Percentiles rank a stretch among this genome's conserved stretches.
phyloP scores from a whole-genome alignment of 2,113 vertebrate genomes.

The Paralichthys olivaceus region DNA sequence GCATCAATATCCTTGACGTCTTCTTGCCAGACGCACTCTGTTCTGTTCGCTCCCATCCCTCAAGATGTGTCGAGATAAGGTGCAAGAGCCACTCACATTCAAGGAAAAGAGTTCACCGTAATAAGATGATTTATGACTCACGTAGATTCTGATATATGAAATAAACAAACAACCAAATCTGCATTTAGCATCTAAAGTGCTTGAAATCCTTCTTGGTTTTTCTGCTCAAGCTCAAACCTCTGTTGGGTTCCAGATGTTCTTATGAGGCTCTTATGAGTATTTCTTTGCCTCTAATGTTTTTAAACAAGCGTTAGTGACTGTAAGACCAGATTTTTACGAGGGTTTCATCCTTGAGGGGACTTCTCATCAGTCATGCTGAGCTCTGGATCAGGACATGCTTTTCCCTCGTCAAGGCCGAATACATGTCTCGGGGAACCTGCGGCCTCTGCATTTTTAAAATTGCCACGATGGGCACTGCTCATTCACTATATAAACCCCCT shows the following conservation, averaged over 20 bases:
- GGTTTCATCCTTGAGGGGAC: constrained; percentile 69
- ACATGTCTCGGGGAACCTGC: constrained; percentile 28
- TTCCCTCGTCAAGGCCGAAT: constrained; percentile 76
- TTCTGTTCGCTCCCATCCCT: constrained; percentile 53
- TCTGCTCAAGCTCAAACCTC: not conserved
- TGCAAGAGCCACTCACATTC: constrained; percentile 6
- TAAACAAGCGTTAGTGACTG: constrained; percentile 38
- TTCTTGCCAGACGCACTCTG: constrained; percentile 13
- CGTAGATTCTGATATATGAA: too few relatives aligned
- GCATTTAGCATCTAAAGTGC: too few relatives aligned
- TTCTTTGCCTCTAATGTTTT: not conserved
- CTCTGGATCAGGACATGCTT: constrained; percentile 78
- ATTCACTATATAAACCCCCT: constrained; percentile 71
- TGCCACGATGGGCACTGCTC: not conserved
- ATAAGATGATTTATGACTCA: not conserved
- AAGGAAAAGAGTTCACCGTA: constrained; percentile 32
- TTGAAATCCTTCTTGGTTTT: not conserved
- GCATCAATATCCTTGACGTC: constrained; percentile 58
- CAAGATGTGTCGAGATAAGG: constrained; percentile 56
- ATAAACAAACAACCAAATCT: too few relatives aligned
- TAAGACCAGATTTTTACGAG: constrained; percentile 41
- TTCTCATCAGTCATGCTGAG: constrained; percentile 26
- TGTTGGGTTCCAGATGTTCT: not conserved
- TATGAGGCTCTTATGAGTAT: too few relatives aligned
- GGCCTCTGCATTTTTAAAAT: constrained; percentile 25